phyloP scores from a whole-genome alignment of 1,140 invertebrate species.

The Carposina sasakii region DNA sequence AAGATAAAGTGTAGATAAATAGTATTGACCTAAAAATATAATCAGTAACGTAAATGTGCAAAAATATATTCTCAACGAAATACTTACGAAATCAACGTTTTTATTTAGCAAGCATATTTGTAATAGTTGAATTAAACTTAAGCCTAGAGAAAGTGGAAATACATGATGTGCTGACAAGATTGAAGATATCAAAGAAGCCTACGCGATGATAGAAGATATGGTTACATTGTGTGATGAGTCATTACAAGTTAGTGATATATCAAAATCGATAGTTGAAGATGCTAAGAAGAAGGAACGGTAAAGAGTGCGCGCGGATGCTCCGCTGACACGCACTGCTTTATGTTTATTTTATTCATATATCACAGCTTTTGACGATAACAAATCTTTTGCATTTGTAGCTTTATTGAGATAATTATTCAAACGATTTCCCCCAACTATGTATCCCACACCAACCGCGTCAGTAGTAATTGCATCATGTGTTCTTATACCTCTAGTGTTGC shows the following conservation, averaged over 20 bases:
- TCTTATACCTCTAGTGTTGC: neutral
- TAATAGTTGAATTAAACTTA: slow-evolving; percentile 14
- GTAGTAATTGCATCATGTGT: slow-evolving; percentile 5
- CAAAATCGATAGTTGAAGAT: slow-evolving; percentile 27
- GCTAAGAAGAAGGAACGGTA: slow-evolving; percentile 29
- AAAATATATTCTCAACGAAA: slow-evolving; percentile 10
- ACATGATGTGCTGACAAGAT: slow-evolving; percentile 60
- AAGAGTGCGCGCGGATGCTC: slow-evolving; percentile 43
- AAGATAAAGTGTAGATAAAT: slow-evolving; percentile 18
- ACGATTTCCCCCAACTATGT: slow-evolving; percentile 37
- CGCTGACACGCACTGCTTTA: slow-evolving; percentile 41
- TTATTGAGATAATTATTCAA: slow-evolving; percentile 62
- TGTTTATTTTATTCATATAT: slow-evolving; percentile 67
- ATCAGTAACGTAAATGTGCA: slow-evolving; percentile 17
- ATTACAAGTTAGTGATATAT: slow-evolving; percentile 29
- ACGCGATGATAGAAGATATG: slow-evolving; percentile 32
- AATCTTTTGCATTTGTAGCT: slow-evolving; percentile 72
- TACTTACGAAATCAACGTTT: slow-evolving; percentile 5
- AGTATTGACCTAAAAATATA: slow-evolving; percentile 35
- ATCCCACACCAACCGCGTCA: neutral
- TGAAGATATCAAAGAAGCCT: slow-evolving; percentile 21
- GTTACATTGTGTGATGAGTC: slow-evolving; percentile 23
- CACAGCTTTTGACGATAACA: slow-evolving; percentile 72
- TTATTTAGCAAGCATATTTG: slow-evolving; percentile 25
- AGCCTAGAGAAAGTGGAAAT: slow-evolving; percentile 36